These are phyloP conservation scores for Bemisia tabaci DNA, from an alignment of 1,140 invertebrate species.

Conservation along the genomic window DNA sequence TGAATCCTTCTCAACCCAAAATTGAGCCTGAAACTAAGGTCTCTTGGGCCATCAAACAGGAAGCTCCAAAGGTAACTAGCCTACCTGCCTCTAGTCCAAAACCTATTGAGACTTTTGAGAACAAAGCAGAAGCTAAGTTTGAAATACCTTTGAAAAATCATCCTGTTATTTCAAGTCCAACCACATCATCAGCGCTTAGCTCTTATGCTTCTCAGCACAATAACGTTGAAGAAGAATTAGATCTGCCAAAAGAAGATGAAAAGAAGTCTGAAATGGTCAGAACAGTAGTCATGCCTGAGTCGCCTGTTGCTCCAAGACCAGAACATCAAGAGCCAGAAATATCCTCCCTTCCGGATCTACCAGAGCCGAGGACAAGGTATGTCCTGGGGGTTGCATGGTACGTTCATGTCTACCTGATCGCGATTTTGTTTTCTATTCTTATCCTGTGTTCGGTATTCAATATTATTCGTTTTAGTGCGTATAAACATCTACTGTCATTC, in stretches of 20 bases:
- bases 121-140: not conserved
- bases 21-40: constrained; percentile 20
- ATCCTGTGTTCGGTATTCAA: constrained; percentile 69
- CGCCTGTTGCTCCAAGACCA: constrained; percentile 12
- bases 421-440: constrained; percentile 63
- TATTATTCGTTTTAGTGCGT: constrained; percentile 62
- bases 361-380: constrained; percentile 23
- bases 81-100: constrained; percentile 16
- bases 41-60: constrained; percentile 21
- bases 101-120: constrained; percentile 8
- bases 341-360: constrained; percentile 17
- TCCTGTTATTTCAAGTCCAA: not conserved
- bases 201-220: not conserved
- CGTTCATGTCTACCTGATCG: constrained; percentile 72
- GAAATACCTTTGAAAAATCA: not conserved
- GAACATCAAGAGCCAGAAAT: constrained; percentile 17
- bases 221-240: not conserved
- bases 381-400: constrained; percentile 61
- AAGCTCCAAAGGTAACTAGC: constrained; percentile 17
- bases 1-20: constrained; percentile 5
- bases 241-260: not conserved
- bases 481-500: constrained; percentile 60
- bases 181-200: not conserved
- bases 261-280: not conserved
- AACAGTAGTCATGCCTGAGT: not conserved